Evolutionary conservation across 53 echinoderm and acorn worm genomes (phyloP).

Genomic region (Hippasteria phrygiana): DNA sequence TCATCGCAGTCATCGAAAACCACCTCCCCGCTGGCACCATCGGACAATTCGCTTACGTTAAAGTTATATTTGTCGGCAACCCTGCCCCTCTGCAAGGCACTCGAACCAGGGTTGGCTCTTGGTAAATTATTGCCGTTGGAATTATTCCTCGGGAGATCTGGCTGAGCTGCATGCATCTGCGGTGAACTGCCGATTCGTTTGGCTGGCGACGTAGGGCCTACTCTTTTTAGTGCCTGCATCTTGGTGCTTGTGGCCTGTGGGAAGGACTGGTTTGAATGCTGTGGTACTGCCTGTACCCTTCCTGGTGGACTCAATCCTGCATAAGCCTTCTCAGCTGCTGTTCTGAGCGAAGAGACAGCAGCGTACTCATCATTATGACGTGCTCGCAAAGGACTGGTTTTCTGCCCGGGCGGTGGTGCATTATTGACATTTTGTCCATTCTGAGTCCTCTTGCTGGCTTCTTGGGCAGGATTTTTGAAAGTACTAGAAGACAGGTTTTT

Average conservation of each 20-base stretch:
- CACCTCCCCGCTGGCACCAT: conserved; percentile 84
- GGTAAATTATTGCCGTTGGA: conserved; percentile 89
- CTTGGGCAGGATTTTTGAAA: conserved; percentile 72
- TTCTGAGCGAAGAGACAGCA: conserved; percentile 74
- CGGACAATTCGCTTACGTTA: conserved; percentile 82
- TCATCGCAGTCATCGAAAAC: conserved; percentile 97
- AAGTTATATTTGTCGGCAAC: conserved; percentile 57
- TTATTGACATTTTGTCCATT: conserved; percentile 52
- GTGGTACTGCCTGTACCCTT: conserved; percentile 54
- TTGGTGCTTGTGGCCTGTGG: conserved; percentile 13
- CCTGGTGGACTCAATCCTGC: conserved; percentile 48
- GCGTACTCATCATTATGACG: conserved; percentile 83
- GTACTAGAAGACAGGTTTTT: conserved; percentile 86
- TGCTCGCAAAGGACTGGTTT: conserved; percentile 61
- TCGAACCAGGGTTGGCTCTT: conserved; percentile 64
- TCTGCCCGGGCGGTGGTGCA: conserved; percentile 34
- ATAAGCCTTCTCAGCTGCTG: conserved; percentile 42
- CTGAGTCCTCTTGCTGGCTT: conserved; percentile 68
- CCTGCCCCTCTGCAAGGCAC: conserved; percentile 74
- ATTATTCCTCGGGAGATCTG: conserved; percentile 87
- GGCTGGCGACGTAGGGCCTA: conserved; percentile 37
- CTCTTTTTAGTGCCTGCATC: conserved; percentile 39
- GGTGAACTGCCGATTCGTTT: conserved; percentile 38
- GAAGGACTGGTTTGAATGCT: conserved; percentile 3
- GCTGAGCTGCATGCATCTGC: conserved; percentile 56